phyloP scores from a whole-genome alignment of 1,140 invertebrate genomes.

The Sarcophaga bullata region DNA sequence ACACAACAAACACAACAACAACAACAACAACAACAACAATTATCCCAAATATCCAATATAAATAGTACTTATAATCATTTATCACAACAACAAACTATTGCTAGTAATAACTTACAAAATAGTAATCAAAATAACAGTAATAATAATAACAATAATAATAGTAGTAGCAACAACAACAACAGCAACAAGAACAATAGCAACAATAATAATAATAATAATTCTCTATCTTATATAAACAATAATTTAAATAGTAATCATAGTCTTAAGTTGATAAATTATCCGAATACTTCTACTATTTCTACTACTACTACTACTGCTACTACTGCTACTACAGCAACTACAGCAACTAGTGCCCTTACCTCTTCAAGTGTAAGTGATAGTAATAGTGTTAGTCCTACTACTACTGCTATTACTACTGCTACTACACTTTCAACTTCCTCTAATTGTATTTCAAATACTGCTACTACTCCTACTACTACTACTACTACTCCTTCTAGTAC shows the following conservation, averaged over 20 bases:
- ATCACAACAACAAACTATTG: constrained; percentile 42
- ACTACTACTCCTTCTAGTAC: neutral
- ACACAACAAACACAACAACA: neutral
- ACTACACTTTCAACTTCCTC: neutral
- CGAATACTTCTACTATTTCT: constrained; percentile 47
- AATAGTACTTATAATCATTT: constrained; percentile 41
- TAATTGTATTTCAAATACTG: neutral
- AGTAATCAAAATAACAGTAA: constrained; percentile 42
- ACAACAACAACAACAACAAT: constrained; percentile 35
- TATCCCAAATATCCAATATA: constrained; percentile 20
- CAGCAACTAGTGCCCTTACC: constrained; percentile 42
- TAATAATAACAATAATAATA: constrained; percentile 28
- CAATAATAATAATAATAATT: constrained; percentile 51
- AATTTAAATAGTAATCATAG: constrained; percentile 51
- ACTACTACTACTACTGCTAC: constrained; percentile 41
- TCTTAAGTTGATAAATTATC: constrained; percentile 57
- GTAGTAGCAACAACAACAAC: constrained; percentile 26
- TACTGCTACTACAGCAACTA: constrained; percentile 41
- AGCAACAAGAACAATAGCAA: constrained; percentile 47
- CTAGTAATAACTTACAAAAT: neutral
- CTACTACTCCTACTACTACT: neutral
- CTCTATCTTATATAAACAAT: constrained; percentile 37
- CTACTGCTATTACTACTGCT: constrained; percentile 2
- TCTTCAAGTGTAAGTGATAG: constrained; percentile 6
- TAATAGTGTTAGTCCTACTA: constrained; percentile 31